These are phyloP conservation scores for Tamandua tetradactyla DNA, from an alignment of 2,797 vertebrate genomes.

Conservation along the genomic window DNA sequence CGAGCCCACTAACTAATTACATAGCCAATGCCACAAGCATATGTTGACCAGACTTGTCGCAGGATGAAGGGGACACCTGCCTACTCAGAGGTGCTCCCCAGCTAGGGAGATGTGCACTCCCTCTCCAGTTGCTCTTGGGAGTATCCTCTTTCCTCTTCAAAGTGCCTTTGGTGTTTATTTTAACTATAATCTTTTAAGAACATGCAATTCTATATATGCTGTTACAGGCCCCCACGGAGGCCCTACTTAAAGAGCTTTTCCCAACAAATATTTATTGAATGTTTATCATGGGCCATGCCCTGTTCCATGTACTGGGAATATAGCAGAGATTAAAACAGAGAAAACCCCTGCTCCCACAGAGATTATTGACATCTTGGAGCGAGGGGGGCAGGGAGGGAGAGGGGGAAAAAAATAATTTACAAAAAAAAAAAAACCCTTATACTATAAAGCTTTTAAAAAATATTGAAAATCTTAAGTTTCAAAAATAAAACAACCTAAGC, in stretches of 20 bases:
- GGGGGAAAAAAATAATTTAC: not conserved
- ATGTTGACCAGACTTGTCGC: not conserved
- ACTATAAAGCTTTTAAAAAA: not conserved
- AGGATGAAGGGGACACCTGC: not conserved
- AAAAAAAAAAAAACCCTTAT: not conserved
- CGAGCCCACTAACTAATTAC: not conserved
- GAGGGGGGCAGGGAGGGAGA: not conserved
- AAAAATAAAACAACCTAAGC: constrained; percentile 16
- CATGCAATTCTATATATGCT: not conserved
- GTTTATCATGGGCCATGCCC: not conserved
- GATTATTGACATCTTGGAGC: not conserved
- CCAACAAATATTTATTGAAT: not conserved
- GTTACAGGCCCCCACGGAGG: not conserved
- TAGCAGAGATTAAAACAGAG: no score
- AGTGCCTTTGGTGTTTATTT: not conserved
- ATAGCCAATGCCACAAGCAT: not conserved
- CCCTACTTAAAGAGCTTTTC: not conserved
- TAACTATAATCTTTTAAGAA: not conserved
- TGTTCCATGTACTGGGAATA: not conserved
- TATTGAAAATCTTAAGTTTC: constrained; percentile 12
- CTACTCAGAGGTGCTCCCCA: not conserved
- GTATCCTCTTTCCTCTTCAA: not conserved
- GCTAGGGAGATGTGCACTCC: not conserved
- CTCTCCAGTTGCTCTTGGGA: not conserved
- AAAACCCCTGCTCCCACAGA: not conserved